Conservation (phyloP, 1,140 invertebrate genomes). For the Mercenaria mercenaria region DNA sequence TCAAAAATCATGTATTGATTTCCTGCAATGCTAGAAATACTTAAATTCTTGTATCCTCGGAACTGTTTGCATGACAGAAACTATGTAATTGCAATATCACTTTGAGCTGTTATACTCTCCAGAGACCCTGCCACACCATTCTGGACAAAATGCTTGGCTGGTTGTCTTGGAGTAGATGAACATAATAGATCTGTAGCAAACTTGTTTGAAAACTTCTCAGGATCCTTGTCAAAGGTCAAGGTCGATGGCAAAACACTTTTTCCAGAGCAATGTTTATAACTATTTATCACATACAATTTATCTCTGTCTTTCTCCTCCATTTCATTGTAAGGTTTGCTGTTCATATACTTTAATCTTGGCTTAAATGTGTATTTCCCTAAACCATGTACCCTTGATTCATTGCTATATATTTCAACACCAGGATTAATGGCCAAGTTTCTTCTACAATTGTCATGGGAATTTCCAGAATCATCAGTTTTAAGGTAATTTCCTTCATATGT, state of each 20-base stretch:
- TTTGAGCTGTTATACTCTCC: neutral
- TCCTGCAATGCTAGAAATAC: too few species aligned
- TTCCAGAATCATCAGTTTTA: neutral
- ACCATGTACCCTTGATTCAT: neutral
- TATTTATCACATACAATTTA: conserved; percentile 49
- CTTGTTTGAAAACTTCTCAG: conserved; percentile 14
- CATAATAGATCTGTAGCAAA: conserved; percentile 45
- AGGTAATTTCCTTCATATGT: too few species aligned
- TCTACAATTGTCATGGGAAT: neutral
- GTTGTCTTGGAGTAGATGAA: conserved; percentile 39
- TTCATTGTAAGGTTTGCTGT: neutral
- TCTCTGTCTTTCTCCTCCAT: conserved; percentile 39
- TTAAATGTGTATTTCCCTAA: conserved; percentile 55
- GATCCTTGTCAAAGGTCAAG: conserved; percentile 54
- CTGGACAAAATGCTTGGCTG: neutral
- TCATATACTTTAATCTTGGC: conserved; percentile 49
- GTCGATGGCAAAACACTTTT: conserved; percentile 36
- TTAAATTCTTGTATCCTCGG: too few species aligned
- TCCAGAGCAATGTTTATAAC: conserved; percentile 56
- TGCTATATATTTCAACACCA: conserved; percentile 40
- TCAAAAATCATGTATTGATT: too few species aligned
- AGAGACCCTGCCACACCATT: neutral
- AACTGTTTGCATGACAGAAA: too few species aligned
- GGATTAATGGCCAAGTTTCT: conserved; percentile 7
- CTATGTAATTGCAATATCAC: neutral